Evolutionary conservation across 2,113 vertebrate genomes (phyloP).

Genomic region (Laticauda colubrina): DNA sequence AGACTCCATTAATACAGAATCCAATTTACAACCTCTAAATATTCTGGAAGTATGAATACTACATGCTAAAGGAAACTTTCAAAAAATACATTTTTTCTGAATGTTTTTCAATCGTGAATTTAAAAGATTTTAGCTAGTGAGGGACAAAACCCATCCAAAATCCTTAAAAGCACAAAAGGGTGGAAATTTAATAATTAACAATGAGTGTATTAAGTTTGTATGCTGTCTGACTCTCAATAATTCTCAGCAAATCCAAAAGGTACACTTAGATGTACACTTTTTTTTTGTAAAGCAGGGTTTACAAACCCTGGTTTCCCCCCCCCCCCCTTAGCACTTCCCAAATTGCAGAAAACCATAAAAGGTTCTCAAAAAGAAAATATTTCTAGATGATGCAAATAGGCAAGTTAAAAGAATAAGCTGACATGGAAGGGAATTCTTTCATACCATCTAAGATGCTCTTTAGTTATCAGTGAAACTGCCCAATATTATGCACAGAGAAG

Average conservation of each 20-base stretch:
- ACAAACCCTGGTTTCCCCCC: no score
- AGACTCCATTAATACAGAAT: not conserved
- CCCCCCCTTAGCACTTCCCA: not conserved
- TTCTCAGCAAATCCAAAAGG: not conserved
- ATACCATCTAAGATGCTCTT: not conserved
- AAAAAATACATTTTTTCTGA: not conserved
- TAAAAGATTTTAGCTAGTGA: not conserved
- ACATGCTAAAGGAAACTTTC: not conserved
- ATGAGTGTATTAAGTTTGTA: not conserved
- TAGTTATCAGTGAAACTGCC: not conserved
- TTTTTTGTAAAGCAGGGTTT: not conserved
- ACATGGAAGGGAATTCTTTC: not conserved
- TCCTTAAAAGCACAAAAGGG: not conserved
- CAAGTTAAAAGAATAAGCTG: not conserved
- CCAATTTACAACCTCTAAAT: not conserved
- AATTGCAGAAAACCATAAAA: not conserved
- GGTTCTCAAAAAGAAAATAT: not conserved
- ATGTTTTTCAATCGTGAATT: not conserved
- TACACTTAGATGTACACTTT: not conserved
- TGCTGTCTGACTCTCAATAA: not conserved
- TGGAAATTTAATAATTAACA: not conserved
- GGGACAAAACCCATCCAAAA: not conserved
- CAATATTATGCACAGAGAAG: not conserved
- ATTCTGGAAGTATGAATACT: not conserved
- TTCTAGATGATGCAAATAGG: not conserved